Evolutionary conservation across 2,888 invertebrate species (phyloP), one percentile per base, ranked within the genome.

Genomic region (Metacarcinus magister): DNA sequence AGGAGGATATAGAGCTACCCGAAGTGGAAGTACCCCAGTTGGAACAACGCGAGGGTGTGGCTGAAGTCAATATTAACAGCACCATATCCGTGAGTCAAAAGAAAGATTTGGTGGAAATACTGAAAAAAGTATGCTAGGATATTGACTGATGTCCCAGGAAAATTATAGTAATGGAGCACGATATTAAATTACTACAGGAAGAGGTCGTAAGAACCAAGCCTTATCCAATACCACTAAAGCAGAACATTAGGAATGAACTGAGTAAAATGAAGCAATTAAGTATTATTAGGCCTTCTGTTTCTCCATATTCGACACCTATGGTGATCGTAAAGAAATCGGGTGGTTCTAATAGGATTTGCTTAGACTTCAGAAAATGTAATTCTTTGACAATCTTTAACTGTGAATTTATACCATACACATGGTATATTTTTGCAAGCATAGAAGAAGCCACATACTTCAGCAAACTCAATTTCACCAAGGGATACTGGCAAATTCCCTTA

Each of bases 401-500:
- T 90, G 39, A 39, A 2, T 39, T 39, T 8, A 90, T 90, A 39
- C 90, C 48, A 48, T 5, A 48, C 48, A 48, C 13, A 48, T 8
- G 10, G 5, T 48, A 48, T 48, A 48, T 48, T 10, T 48, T 48
- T 48, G 48, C 48, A 48, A 48, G 48, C 48, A 8, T 48, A 13
- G 48, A 48, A 48, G 48, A 48, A 13, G 5, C 48, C 48, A 48
- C 48, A 92, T 46, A 2, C 44, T 46, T 92, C 23, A 46, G 46
- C 10, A 92, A 92, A 46, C n/a, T 92, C 13, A 67, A 93, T 44
- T 43, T 93, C 4, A 43, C 93, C 0, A 93, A 60, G 39, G 93
- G 93, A 19, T 93, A 93, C 39, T 93, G 93, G 93, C 67, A 93
- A 28, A 93, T 93, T 82, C 92, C 92, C 3, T 46, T 92, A 28